Percentiles rank a stretch among this genome's conserved stretches.
Conservation (phyloP, 2,888 invertebrate species). For the Oxyscelio sp. region DNA sequence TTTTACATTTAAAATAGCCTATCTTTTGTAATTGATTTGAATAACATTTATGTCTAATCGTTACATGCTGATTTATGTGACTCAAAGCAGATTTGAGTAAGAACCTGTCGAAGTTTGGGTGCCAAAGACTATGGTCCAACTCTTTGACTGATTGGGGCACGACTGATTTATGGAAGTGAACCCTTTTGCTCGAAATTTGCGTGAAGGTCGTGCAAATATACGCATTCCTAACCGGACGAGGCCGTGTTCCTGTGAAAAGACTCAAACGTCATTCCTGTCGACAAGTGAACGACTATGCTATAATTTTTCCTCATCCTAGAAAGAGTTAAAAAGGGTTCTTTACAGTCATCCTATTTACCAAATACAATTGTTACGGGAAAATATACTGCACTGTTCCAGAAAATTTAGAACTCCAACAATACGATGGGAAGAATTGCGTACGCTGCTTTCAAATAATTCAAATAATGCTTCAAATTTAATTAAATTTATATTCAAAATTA, state of each 20-base stretch:
- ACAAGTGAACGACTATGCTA: constrained; percentile 61
- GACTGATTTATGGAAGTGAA: constrained; percentile 84
- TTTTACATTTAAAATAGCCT: constrained; percentile 11
- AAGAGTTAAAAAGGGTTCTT: constrained; percentile 69
- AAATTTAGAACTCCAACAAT: no score
- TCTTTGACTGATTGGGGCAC: constrained; percentile 74
- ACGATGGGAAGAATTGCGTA: constrained; percentile 3
- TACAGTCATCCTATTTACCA: constrained; percentile 54
- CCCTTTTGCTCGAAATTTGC: constrained; percentile 84
- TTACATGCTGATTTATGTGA: constrained; percentile 63
- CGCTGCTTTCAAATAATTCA: constrained; percentile 28
- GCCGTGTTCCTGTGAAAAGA: constrained; percentile 63
- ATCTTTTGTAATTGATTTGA: constrained; percentile 43
- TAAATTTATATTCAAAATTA: no score
- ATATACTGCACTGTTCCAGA: constrained; percentile 38
- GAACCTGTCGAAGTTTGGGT: constrained; percentile 73
- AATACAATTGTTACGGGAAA: constrained; percentile 52
- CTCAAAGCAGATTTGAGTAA: constrained; percentile 68
- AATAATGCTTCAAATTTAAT: no score
- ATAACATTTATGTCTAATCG: constrained; percentile 65
- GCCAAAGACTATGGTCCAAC: constrained; percentile 65
- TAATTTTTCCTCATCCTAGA: constrained; percentile 71
- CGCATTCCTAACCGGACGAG: constrained; percentile 64
- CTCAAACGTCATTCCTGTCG: constrained; percentile 72
- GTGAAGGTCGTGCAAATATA: constrained; percentile 80